Conservation (phyloP, 1,140 invertebrate species). For the Calosoma granatense region DNA sequence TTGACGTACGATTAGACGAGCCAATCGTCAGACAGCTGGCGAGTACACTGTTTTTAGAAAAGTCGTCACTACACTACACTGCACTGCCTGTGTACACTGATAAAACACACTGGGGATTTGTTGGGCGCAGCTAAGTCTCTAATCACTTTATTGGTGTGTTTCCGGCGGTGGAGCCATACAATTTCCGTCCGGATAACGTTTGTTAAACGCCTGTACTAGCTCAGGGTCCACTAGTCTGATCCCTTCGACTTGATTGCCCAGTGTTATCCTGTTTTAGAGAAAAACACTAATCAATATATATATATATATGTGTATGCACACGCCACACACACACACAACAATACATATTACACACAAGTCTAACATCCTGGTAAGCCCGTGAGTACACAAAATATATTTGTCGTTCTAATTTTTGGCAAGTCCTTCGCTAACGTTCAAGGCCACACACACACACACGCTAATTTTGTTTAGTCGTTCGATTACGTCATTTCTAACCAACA, state of each 20-base stretch:
- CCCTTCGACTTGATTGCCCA: slow-evolving; percentile 93
- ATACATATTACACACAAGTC: background rate
- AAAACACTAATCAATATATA: background rate
- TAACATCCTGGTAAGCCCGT: background rate
- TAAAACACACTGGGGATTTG: slow-evolving; percentile 6
- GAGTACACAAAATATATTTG: no score
- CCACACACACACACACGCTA: no score
- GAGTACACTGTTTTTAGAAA: slow-evolving; percentile 5
- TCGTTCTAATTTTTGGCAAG: no score
- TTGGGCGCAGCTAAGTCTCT: background rate
- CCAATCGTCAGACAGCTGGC: slow-evolving; percentile 1
- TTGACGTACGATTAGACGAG: background rate
- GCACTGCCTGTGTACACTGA: background rate
- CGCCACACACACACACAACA: no score
- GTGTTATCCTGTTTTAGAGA: slow-evolving; percentile 58
- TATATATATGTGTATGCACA: slow-evolving; percentile 18
- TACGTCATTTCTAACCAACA: no score
- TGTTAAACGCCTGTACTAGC: slow-evolving; percentile 78
- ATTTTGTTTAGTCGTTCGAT: no score
- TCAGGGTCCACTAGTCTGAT: slow-evolving; percentile 88
- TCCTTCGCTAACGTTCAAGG: no score
- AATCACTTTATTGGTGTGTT: slow-evolving; percentile 22
- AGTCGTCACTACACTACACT: background rate
- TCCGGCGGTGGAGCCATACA: slow-evolving; percentile 54
- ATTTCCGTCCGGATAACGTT: slow-evolving; percentile 89